These are phyloP conservation scores for Ptilodon capucinus DNA, from an alignment of 2,888 invertebrate genomes.

Conservation along the genomic window DNA sequence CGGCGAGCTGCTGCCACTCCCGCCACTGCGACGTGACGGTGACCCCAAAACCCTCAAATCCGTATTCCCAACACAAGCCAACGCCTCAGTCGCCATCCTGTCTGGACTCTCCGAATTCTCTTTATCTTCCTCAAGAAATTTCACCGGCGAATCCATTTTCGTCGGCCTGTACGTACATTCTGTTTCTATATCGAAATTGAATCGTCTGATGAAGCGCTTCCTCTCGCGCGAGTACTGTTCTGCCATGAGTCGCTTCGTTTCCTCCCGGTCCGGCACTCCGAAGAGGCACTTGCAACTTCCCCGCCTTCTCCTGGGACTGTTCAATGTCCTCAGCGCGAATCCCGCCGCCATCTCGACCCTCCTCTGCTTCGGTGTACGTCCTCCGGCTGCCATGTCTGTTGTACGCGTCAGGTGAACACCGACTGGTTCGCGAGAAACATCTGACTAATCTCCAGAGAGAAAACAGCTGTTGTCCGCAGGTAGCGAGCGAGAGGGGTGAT, in stretches of 20 bases:
- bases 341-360: constrained; percentile 65
- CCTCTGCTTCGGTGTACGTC: constrained; percentile 76
- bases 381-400: constrained; percentile 70
- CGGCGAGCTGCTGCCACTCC: constrained; percentile 56
- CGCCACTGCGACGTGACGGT: constrained; percentile 60
- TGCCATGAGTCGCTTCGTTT: constrained; percentile 81
- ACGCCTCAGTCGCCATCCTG: constrained; percentile 63
- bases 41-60: constrained; percentile 68
- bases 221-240: constrained; percentile 83
- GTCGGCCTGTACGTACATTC: constrained; percentile 65
- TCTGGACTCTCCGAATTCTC: constrained; percentile 62
- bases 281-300: constrained; percentile 83
- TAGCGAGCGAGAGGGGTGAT: constrained; percentile 60
- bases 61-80: constrained; percentile 71
- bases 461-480: constrained; percentile 79
- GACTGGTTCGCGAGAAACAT: constrained; percentile 79
- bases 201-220: constrained; percentile 81
- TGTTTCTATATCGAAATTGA: constrained; percentile 83
- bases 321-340: constrained; percentile 64
- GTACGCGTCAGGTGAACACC: constrained; percentile 71
- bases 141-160: constrained; percentile 72
- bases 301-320: constrained; percentile 66
- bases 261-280: constrained; percentile 82
- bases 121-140: constrained; percentile 70
- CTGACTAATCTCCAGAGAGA: constrained; percentile 81